Evolutionary conservation across 2,888 invertebrate species (phyloP).

Genomic region (Rhimphoctona megacephalus): DNA sequence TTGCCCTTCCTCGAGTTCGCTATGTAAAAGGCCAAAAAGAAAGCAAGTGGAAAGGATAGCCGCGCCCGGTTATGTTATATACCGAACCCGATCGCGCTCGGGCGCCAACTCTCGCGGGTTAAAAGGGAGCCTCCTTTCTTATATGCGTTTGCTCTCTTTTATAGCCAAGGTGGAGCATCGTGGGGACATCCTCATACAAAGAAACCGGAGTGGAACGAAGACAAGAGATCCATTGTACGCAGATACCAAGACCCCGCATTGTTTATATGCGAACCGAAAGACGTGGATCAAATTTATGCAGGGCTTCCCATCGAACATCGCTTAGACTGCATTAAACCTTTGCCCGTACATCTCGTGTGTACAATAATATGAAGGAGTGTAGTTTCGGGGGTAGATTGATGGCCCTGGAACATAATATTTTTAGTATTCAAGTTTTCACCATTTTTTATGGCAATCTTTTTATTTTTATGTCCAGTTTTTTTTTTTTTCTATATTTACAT

Average conservation of each 20-base stretch:
- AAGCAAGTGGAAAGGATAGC: constrained; percentile 64
- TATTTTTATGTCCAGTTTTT: neutral
- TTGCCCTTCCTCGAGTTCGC: constrained; percentile 53
- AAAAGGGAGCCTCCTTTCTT: constrained; percentile 23
- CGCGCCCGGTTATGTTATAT: constrained; percentile 59
- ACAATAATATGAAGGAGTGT: neutral
- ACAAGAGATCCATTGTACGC: constrained; percentile 74
- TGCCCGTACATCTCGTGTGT: neutral
- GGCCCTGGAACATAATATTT: neutral
- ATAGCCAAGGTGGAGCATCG: constrained; percentile 33
- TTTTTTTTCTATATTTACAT: neutral
- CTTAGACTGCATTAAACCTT: constrained; percentile 69
- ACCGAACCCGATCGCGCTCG: constrained; percentile 50
- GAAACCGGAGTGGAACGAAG: neutral
- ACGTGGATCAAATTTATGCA: constrained; percentile 76
- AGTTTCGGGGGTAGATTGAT: neutral
- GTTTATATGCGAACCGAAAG: constrained; percentile 74
- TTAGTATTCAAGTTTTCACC: neutral
- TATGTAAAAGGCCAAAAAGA: constrained; percentile 36
- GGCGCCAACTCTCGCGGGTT: constrained; percentile 46
- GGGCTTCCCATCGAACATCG: constrained; percentile 72
- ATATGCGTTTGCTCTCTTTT: constrained; percentile 45
- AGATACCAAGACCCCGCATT: constrained; percentile 76
- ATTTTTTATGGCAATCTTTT: neutral
- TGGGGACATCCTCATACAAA: constrained; percentile 20